Evolutionary conservation across 2,113 vertebrate genomes (phyloP).

Genomic region (Neopipo cinnamomea): DNA sequence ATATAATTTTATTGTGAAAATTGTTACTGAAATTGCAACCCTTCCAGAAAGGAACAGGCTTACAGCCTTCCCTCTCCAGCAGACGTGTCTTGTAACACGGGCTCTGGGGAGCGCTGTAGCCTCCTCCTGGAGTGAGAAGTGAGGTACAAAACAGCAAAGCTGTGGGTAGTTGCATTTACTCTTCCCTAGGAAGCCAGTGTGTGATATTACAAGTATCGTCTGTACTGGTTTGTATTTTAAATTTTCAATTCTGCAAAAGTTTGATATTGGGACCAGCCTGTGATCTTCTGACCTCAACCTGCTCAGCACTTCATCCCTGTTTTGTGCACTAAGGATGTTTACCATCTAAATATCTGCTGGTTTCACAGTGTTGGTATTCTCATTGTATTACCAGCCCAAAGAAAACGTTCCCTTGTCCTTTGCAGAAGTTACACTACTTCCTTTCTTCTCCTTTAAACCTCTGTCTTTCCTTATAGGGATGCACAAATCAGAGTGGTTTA

Average conservation of each 20-base stretch:
- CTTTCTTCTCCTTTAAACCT: not conserved
- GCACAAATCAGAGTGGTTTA: not conserved
- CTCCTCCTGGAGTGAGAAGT: not conserved
- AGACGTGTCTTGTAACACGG: fast-evolving
- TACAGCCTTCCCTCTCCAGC: not conserved
- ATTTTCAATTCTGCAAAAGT: not conserved
- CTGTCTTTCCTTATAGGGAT: not conserved
- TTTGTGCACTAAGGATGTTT: not conserved
- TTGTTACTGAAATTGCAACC: not conserved
- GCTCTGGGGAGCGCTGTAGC: not conserved
- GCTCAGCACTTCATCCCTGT: not conserved
- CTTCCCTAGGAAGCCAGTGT: not conserved
- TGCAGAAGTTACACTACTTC: not conserved
- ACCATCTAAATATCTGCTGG: not conserved
- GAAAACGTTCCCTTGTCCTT: not conserved
- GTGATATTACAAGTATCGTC: not conserved
- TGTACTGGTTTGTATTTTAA: not conserved
- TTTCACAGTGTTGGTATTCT: not conserved
- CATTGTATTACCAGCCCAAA: not conserved
- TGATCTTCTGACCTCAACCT: not conserved
- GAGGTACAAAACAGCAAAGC: not conserved
- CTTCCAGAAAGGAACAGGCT: not conserved
- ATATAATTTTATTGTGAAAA: not conserved
- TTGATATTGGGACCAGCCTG: not conserved
- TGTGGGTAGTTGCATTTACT: not conserved